phyloP scores from a whole-genome alignment of 2,888 invertebrate genomes.

The Xestoiulus laeticollis region DNA sequence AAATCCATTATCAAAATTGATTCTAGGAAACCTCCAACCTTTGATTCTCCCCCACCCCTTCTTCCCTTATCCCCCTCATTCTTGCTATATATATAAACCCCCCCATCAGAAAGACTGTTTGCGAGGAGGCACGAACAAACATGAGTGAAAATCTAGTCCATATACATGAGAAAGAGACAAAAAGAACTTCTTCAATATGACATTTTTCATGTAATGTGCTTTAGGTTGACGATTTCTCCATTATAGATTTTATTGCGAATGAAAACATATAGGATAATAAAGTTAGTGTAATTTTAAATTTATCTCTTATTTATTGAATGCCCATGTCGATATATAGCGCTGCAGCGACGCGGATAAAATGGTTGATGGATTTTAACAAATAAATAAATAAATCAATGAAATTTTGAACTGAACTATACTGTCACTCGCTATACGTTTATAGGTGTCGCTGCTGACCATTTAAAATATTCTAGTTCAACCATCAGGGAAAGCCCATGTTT shows the following conservation, averaged over 20 bases:
- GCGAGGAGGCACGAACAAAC: neutral
- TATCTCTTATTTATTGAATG: no score
- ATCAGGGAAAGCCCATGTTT: no score
- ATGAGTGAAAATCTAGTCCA: neutral
- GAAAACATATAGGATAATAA: neutral
- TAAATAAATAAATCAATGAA: no score
- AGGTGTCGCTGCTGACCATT: neutral
- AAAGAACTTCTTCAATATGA: neutral
- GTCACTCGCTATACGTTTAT: no score
- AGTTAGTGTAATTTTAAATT: neutral
- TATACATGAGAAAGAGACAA: neutral
- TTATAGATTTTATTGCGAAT: neutral
- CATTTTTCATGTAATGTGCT: neutral
- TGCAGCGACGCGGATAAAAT: neutral
- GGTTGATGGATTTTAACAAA: neutral
- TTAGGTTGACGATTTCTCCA: neutral
- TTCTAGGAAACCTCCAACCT: slow-evolving; percentile 44
- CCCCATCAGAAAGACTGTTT: neutral
- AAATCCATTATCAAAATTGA: slow-evolving; percentile 54
- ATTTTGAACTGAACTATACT: no score
- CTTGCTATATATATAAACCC: neutral
- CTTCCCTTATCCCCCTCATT: neutral
- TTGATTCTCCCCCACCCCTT: neutral
- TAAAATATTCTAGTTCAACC: no score
- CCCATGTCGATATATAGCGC: no score